These are phyloP conservation scores for Ptilonorhynchus violaceus DNA, from an alignment of 2,113 vertebrate genomes.

Conservation along the genomic window DNA sequence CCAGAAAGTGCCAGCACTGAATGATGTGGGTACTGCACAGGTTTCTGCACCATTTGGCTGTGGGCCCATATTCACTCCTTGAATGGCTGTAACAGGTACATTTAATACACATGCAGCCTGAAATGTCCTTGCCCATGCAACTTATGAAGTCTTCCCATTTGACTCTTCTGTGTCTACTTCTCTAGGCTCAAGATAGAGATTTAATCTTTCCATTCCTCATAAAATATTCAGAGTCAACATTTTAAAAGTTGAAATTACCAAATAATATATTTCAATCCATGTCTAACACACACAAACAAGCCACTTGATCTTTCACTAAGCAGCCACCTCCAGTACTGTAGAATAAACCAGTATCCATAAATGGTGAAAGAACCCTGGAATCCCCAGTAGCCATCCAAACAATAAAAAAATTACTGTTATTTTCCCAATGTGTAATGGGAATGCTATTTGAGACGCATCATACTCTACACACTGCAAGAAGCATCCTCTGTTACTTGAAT, in stretches of 20 bases:
- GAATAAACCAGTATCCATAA: neutral
- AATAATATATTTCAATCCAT: neutral
- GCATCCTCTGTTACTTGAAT: constrained; percentile 6
- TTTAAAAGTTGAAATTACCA: neutral
- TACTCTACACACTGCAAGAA: constrained; percentile 31
- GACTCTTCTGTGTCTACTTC: neutral
- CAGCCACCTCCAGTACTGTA: neutral
- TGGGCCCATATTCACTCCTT: neutral
- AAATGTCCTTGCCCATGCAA: neutral
- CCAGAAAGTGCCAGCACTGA: neutral
- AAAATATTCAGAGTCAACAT: neutral
- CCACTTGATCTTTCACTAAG: neutral
- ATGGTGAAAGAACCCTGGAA: constrained; percentile 4
- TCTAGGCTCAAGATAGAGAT: neutral
- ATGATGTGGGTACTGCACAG: neutral
- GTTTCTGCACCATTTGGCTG: neutral
- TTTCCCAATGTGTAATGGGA: constrained; percentile 1
- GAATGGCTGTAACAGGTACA: neutral
- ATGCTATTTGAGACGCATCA: constrained; percentile 43
- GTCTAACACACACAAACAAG: neutral
- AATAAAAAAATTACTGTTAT: neutral
- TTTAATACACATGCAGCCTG: neutral
- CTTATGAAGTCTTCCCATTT: neutral
- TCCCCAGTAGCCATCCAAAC: neutral
- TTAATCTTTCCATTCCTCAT: neutral